Conservation (phyloP, 2,113 vertebrate species). For the Neogale vison region DNA sequence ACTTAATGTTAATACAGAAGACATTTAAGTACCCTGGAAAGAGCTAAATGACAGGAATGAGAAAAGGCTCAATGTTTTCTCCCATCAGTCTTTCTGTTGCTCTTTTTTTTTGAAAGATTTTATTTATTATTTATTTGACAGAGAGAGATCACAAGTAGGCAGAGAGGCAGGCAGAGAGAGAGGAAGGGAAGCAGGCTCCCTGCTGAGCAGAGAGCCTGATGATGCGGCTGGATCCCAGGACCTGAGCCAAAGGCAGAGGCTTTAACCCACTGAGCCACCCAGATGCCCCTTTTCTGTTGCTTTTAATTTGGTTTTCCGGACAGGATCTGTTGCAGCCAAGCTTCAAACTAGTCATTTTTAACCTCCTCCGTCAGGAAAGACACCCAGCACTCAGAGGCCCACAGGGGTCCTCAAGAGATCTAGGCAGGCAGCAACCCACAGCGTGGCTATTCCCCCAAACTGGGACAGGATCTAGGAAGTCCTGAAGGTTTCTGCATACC, state of each 20-base stretch:
- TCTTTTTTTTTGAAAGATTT: slow-evolving; percentile 6
- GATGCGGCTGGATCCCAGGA: too few species aligned
- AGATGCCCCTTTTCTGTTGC: slow-evolving; percentile 58
- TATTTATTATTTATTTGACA: too few species aligned
- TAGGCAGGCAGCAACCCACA: not conserved
- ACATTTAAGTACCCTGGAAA: slow-evolving; percentile 75
- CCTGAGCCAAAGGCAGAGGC: too few species aligned
- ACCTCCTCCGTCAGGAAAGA: slow-evolving; percentile 29
- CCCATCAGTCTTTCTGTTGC: slow-evolving; percentile 76
- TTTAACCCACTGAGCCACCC: too few species aligned
- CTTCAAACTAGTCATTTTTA: slow-evolving; percentile 37
- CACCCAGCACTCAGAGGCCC: slow-evolving; percentile 58
- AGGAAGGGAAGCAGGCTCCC: too few species aligned
- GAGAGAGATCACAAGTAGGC: too few species aligned
- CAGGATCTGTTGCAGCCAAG: not conserved
- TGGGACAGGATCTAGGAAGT: not conserved
- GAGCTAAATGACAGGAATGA: slow-evolving; percentile 73
- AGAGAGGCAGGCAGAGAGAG: too few species aligned
- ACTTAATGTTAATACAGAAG: slow-evolving; percentile 77
- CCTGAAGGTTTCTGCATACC: not conserved
- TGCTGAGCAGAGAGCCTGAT: too few species aligned
- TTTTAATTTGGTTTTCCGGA: slow-evolving; percentile 76
- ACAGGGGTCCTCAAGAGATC: slow-evolving; percentile 27
- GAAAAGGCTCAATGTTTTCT: slow-evolving; percentile 71
- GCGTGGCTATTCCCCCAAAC: not conserved